phyloP scores from a whole-genome alignment of 2,888 invertebrate species.

The Elmis aenea region DNA sequence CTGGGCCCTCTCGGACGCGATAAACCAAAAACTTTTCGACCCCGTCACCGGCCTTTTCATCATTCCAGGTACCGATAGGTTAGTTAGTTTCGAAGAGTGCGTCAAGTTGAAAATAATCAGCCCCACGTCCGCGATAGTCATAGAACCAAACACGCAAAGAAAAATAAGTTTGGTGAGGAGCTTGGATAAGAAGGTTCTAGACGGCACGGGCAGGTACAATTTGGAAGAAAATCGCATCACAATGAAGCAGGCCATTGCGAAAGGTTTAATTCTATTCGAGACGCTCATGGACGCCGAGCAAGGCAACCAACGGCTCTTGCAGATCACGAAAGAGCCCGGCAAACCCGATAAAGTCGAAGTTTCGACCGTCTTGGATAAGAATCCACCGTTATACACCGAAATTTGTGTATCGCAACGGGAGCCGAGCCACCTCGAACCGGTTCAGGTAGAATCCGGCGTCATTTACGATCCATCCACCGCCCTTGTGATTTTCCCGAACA shows the following conservation, averaged over 20 bases:
- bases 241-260: constrained; percentile 70
- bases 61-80: constrained; percentile 80
- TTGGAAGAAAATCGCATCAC: constrained; percentile 54
- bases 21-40: constrained; percentile 76
- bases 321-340: constrained; percentile 67
- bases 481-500: constrained; percentile 66
- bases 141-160: constrained; percentile 70
- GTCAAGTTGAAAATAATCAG: constrained; percentile 81
- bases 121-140: constrained; percentile 72
- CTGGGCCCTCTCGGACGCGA: constrained; percentile 79
- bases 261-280: constrained; percentile 60
- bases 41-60: constrained; percentile 77
- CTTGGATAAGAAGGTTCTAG: constrained; percentile 72
- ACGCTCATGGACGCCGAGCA: constrained; percentile 47
- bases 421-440: constrained; percentile 55
- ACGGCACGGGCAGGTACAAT: constrained; percentile 72
- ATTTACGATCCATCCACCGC: constrained; percentile 77
- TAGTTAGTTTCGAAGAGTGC: constrained; percentile 82
- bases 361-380: constrained; percentile 51
- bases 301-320: constrained; percentile 58
- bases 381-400: constrained; percentile 49
- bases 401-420: constrained; percentile 48
- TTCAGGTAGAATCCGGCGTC: constrained; percentile 67
- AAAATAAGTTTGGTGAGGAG: constrained; percentile 65
- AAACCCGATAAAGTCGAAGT: constrained; percentile 70